These are phyloP conservation scores for Apoda limacodes DNA, from an alignment of 2,888 invertebrate species.

Conservation along the genomic window DNA sequence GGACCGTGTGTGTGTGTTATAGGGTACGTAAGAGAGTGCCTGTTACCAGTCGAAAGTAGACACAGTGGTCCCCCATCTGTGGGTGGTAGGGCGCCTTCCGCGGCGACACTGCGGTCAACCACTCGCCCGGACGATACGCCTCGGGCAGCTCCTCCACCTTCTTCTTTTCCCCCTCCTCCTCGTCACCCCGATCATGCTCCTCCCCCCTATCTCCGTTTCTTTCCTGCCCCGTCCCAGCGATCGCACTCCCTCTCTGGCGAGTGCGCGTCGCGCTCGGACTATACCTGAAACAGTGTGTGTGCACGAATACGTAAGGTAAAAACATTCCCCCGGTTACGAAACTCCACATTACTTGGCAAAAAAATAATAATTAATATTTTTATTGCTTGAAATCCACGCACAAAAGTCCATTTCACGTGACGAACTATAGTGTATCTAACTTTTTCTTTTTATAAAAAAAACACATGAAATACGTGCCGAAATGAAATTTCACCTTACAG, in stretches of 20 bases:
- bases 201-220: conserved; percentile 6
- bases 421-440: too few relatives aligned
- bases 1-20: background rate
- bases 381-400: too few relatives aligned
- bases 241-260: conserved; percentile 7
- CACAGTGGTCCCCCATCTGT: conserved; percentile 91
- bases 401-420: too few relatives aligned
- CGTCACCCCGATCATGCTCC: conserved; percentile 1
- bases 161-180: conserved; percentile 6
- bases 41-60: conserved; percentile 75
- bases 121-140: conserved; percentile 87
- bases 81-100: conserved; percentile 97
- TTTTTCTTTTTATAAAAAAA: too few relatives aligned
- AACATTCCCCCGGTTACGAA: too few relatives aligned
- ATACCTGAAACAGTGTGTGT: conserved; percentile 29
- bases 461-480: too few relatives aligned
- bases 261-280: conserved; percentile 24
- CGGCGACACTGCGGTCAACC: conserved; percentile 92
- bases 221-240: conserved; percentile 9
- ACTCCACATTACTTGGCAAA: too few relatives aligned
- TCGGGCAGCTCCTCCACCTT: conserved; percentile 74
- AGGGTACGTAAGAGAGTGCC: background rate
- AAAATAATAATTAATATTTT: too few relatives aligned
- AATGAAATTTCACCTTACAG: too few relatives aligned
- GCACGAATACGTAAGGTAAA: too few relatives aligned